Percentiles rank a stretch among this genome's conserved stretches.
These are phyloP conservation scores for Oeneis ivallda DNA, from an alignment of 2,888 invertebrate species.

Conservation along the genomic window DNA sequence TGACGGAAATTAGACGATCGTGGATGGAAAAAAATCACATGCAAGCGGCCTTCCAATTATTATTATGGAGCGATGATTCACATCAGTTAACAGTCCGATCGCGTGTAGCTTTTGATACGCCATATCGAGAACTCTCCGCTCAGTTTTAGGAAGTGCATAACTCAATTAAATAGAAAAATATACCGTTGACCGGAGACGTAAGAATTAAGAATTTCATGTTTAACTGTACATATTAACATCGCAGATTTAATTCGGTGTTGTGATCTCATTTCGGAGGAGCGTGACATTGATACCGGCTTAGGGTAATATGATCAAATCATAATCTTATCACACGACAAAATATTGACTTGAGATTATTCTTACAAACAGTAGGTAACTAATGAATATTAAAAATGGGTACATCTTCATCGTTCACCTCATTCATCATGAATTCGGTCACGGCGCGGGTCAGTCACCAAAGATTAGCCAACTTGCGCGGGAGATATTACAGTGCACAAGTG, in stretches of 20 bases:
- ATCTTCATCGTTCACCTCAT: too few species aligned
- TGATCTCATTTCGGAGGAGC: slow-evolving; percentile 6
- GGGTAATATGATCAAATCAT: neutral
- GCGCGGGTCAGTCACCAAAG: too few species aligned
- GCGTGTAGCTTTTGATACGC: slow-evolving; percentile 34
- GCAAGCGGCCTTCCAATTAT: slow-evolving; percentile 37
- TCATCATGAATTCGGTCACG: too few species aligned
- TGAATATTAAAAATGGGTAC: too few species aligned
- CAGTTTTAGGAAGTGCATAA: slow-evolving; percentile 20
- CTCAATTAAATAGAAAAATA: slow-evolving; percentile 10
- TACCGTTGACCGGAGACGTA: slow-evolving; percentile 30
- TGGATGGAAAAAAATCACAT: slow-evolving; percentile 26
- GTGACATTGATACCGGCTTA: neutral
- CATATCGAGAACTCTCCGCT: slow-evolving; percentile 36
- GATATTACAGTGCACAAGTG: too few species aligned
- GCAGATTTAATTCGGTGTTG: neutral
- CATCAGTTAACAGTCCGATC: slow-evolving; percentile 31
- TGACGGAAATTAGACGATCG: slow-evolving; percentile 27
- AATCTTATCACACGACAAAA: neutral
- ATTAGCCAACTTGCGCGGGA: too few species aligned
- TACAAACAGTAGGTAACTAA: neutral
- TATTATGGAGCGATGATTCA: slow-evolving; percentile 40
- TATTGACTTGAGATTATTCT: neutral
- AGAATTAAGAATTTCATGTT: slow-evolving; percentile 2
- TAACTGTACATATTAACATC: slow-evolving; percentile 3